Percentiles rank a stretch among this genome's conserved stretches.
Conservation (phyloP, 2,888 invertebrate species). For the Halictus ligatus region DNA sequence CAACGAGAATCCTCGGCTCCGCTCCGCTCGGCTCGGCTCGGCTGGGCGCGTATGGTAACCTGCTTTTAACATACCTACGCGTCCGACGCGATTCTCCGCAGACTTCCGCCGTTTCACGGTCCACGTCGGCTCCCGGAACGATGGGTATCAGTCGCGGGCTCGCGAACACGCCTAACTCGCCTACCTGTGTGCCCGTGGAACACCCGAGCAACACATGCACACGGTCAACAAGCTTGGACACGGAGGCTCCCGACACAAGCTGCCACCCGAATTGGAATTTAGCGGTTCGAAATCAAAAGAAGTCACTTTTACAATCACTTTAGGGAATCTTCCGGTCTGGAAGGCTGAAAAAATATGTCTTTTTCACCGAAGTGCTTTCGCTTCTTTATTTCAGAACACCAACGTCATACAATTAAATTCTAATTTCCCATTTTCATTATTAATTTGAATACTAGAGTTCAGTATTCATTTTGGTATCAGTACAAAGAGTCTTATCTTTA, state of each 20-base stretch:
- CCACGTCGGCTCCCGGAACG: slow-evolving; percentile 38
- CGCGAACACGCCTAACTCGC: slow-evolving; percentile 20
- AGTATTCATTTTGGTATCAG: too few relatives aligned
- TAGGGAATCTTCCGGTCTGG: neutral
- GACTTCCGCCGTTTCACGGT: slow-evolving; percentile 53
- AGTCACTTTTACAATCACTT: neutral
- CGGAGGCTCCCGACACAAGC: neutral
- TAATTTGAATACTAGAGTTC: too few relatives aligned
- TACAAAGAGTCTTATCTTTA: neutral
- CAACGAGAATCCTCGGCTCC: slow-evolving; percentile 6
- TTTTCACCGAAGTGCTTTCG: too few relatives aligned
- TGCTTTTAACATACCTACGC: slow-evolving; percentile 36
- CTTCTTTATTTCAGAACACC: neutral
- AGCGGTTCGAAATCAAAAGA: neutral
- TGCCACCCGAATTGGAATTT: neutral
- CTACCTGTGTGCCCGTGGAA: neutral
- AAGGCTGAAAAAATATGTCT: too few relatives aligned
- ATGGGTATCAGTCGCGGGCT: slow-evolving; percentile 42
- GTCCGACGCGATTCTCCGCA: slow-evolving; percentile 35
- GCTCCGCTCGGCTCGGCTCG: slow-evolving; percentile 6
- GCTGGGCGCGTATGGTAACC: slow-evolving; percentile 14
- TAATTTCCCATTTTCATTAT: neutral
- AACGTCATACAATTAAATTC: neutral
- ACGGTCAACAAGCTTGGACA: neutral
- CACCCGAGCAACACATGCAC: neutral